phyloP scores from a whole-genome alignment of 2,797 vertebrate species.

The Ammospiza maritima region DNA sequence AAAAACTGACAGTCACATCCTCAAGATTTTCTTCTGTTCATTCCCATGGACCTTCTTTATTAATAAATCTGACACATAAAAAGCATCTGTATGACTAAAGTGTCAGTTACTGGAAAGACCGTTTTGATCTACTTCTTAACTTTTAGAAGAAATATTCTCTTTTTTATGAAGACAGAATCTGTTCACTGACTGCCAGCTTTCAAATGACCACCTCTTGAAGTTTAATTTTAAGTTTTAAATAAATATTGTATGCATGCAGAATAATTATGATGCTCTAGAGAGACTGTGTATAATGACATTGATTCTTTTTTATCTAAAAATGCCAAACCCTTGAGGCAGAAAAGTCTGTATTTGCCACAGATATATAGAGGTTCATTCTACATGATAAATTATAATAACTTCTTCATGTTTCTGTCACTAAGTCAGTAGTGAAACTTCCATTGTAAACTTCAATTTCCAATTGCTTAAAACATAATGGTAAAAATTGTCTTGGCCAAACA shows the following conservation, averaged over 20 bases:
- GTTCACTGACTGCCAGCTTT: conserved; percentile 90
- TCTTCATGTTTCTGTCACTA: conserved; percentile 40
- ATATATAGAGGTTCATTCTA: conserved; percentile 60
- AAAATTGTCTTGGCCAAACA: background rate
- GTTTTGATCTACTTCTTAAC: conserved; percentile 95
- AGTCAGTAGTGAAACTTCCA: background rate
- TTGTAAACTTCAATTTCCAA: conserved; percentile 62
- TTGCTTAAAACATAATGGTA: conserved; percentile 33
- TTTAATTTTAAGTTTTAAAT: conserved; percentile 92
- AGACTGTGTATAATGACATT: conserved; percentile 82
- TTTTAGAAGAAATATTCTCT: conserved; percentile 97
- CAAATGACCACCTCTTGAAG: conserved; percentile 95
- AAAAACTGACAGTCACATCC: conserved; percentile 89
- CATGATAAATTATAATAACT: conserved; percentile 68
- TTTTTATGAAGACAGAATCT: conserved; percentile 93
- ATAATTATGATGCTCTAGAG: conserved; percentile 87
- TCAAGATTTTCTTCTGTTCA: conserved; percentile 83
- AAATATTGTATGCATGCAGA: conserved; percentile 96
- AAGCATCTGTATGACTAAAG: conserved; percentile 92
- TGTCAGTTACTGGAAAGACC: conserved; percentile 97
- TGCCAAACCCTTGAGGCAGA: conserved; percentile 76
- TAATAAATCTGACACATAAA: conserved; percentile 99
- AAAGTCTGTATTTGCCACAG: conserved; percentile 72
- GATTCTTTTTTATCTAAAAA: conserved; percentile 89
- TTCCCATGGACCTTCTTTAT: conserved; percentile 94